A percentile compares a stretch with the other conserved stretches of the same genome.
phyloP scores from a whole-genome alignment of 2,797 vertebrate genomes.

The Tokudaia tokunoshimensis region DNA sequence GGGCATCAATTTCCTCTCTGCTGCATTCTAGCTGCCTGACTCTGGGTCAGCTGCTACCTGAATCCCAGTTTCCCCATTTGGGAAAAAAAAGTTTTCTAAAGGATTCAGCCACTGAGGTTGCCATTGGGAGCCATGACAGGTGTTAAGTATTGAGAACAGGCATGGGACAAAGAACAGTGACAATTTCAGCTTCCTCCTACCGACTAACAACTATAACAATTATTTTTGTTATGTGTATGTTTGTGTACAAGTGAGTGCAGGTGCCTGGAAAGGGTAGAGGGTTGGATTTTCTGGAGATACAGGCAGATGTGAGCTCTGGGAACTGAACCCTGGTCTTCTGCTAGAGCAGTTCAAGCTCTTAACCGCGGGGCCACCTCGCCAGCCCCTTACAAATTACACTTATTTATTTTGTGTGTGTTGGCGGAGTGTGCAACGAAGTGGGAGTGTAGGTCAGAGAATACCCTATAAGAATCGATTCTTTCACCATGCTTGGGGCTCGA shows the following conservation, averaged over 20 bases:
- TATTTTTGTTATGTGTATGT: background rate
- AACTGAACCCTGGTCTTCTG: background rate
- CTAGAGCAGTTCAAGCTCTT: background rate
- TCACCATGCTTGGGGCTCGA: background rate
- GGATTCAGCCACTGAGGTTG: no score
- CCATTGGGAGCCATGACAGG: background rate
- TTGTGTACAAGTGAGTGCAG: background rate
- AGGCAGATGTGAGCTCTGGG: background rate
- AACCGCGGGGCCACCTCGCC: background rate
- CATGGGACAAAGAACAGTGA: background rate
- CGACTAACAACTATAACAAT: background rate
- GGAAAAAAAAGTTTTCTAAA: background rate
- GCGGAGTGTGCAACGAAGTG: background rate
- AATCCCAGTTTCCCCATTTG: background rate
- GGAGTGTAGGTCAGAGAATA: background rate
- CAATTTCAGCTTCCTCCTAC: background rate
- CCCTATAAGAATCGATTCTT: background rate
- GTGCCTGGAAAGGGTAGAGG: background rate
- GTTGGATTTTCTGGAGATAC: background rate
- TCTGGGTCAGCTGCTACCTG: background rate
- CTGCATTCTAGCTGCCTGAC: background rate
- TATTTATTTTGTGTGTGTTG: background rate
- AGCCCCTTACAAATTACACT: background rate
- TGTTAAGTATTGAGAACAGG: no score
- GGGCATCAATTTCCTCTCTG: background rate